A percentile compares a stretch with the other conserved stretches of the same genome.
Conservation (phyloP, 1,140 invertebrate genomes). For the Paraescarpia echinospica region DNA sequence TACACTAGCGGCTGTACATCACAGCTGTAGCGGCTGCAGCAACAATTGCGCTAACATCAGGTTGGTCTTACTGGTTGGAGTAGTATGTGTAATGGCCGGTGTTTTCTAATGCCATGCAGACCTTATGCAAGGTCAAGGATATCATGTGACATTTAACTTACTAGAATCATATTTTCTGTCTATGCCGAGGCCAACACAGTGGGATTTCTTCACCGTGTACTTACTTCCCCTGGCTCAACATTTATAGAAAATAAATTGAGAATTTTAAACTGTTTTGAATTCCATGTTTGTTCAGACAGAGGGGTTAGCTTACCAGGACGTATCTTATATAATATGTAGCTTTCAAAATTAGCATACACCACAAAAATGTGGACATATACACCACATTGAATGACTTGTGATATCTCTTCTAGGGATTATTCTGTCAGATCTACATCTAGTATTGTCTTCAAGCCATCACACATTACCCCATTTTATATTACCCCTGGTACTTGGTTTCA, state of each 20-base stretch:
- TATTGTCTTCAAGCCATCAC: too few relatives aligned
- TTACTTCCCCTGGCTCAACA: background rate
- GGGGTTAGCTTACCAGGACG: background rate
- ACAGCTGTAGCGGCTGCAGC: background rate
- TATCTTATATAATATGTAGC: too few relatives aligned
- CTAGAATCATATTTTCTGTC: background rate
- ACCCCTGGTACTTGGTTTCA: too few relatives aligned
- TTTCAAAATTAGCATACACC: too few relatives aligned
- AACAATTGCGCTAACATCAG: background rate
- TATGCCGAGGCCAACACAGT: background rate
- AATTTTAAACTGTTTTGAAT: constrained; percentile 1
- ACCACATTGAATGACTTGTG: too few relatives aligned
- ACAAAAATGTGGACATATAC: too few relatives aligned
- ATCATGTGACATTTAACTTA: background rate
- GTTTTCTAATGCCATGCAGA: background rate
- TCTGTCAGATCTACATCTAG: too few relatives aligned
- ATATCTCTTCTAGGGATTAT: too few relatives aligned
- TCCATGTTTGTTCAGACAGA: background rate
- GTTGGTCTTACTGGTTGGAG: background rate
- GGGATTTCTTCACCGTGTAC: background rate
- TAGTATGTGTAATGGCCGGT: background rate
- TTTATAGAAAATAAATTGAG: background rate
- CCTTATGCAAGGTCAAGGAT: background rate
- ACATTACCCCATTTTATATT: too few relatives aligned
- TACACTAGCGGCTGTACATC: background rate